Conservation (phyloP, 2,113 vertebrate genomes). For the Perca flavescens region DNA sequence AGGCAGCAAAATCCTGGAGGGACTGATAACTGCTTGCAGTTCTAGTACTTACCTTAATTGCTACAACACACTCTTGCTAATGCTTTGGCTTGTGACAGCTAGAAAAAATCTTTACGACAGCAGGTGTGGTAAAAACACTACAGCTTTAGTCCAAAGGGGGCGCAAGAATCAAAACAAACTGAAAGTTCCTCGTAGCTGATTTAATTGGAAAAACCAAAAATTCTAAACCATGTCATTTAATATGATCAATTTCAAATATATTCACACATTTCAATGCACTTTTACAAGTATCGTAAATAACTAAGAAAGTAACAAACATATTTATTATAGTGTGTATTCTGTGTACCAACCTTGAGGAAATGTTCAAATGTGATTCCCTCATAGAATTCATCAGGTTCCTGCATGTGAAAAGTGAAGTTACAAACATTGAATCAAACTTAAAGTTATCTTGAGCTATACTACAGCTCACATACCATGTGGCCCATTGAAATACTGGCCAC, state of each 20-base stretch:
- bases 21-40: too few relatives aligned
- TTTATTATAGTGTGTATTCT: neutral
- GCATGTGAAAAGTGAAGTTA: neutral
- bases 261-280: neutral
- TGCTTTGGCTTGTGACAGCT: too few relatives aligned
- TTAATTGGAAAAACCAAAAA: neutral
- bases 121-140: too few relatives aligned
- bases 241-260: too few relatives aligned
- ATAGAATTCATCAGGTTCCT: constrained; percentile 95
- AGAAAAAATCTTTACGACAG: too few relatives aligned
- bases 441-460: neutral
- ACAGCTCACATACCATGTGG: constrained; percentile 87
- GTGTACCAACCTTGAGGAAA: constrained; percentile 91
- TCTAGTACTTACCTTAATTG: too few relatives aligned
- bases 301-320: neutral
- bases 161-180: too few relatives aligned
- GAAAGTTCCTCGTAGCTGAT: neutral
- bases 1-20: too few relatives aligned
- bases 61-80: too few relatives aligned
- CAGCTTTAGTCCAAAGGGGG: too few relatives aligned
- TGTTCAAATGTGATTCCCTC: constrained; percentile 98
- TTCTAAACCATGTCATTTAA: neutral
- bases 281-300: neutral
- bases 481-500: constrained; percentile 93
- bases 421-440: neutral